These are phyloP conservation scores for Labeo calbasu DNA, from an alignment of 2,797 vertebrate species.

Conservation along the genomic window DNA sequence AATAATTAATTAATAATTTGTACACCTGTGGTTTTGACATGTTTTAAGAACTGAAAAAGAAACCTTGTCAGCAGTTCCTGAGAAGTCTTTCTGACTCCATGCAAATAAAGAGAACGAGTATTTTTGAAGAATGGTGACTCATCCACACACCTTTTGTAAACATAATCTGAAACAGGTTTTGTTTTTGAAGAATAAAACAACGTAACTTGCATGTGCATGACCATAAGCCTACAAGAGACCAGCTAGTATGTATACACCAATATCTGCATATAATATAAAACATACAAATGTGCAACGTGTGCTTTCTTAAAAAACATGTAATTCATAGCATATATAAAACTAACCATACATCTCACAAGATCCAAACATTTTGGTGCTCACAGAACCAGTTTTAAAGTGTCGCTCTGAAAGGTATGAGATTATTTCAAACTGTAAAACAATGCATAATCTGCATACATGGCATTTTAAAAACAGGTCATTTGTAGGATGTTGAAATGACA, in stretches of 20 bases:
- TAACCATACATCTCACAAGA: background rate
- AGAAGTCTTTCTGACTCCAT: background rate
- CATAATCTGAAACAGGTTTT: constrained; percentile 18
- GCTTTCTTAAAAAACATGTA: background rate
- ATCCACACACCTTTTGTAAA: constrained; percentile 18
- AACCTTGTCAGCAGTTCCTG: background rate
- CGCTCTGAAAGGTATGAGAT: background rate
- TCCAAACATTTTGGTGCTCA: background rate
- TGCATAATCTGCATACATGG: background rate
- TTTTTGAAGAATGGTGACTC: background rate
- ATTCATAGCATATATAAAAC: constrained; percentile 1
- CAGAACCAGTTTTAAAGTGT: background rate
- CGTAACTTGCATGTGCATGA: background rate
- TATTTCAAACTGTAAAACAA: background rate
- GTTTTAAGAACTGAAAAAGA: background rate
- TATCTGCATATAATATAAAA: background rate
- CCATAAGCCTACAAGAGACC: background rate
- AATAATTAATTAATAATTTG: background rate
- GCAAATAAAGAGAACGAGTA: background rate
- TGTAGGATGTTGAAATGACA: background rate
- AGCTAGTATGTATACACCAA: background rate
- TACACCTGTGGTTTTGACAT: background rate
- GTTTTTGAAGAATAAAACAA: background rate
- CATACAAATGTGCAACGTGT: background rate
- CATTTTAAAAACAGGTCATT: background rate